Evolutionary conservation across 2,888 invertebrate species (phyloP).

Genomic region (Tenodera sinensis): DNA sequence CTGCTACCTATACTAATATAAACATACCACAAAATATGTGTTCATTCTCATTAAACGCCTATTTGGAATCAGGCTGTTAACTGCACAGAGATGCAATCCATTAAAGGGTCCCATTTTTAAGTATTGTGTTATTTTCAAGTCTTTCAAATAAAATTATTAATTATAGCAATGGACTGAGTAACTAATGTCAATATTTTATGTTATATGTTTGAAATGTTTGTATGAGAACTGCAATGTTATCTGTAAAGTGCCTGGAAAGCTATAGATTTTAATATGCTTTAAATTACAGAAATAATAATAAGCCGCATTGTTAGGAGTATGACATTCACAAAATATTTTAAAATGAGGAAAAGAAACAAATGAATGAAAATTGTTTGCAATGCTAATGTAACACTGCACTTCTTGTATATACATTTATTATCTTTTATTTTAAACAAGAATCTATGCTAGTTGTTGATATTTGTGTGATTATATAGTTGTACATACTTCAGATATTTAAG

Average conservation of each 20-base stretch:
- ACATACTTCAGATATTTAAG: not conserved
- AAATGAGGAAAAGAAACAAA: not conserved
- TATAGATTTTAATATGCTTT: not conserved
- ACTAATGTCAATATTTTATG: not conserved
- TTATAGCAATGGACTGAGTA: not conserved
- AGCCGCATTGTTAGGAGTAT: not conserved
- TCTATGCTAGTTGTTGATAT: not conserved
- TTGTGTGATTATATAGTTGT: not conserved
- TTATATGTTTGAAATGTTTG: not conserved
- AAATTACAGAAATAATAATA: not conserved
- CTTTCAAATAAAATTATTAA: not conserved
- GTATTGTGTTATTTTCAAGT: slow-evolving; percentile 14
- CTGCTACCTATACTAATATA: not conserved
- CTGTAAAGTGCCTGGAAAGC: slow-evolving; percentile 3
- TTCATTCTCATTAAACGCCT: not conserved
- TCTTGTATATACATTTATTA: not conserved
- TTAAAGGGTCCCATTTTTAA: not conserved
- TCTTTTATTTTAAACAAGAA: not conserved
- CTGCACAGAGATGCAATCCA: not conserved
- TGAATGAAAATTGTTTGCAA: not conserved
- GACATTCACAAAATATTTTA: not conserved
- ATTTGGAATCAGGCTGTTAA: not conserved
- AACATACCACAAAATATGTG: slow-evolving; percentile 6
- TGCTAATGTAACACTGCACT: not conserved
- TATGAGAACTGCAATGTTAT: not conserved